These are phyloP conservation scores for Thera britannica DNA, from an alignment of 2,888 invertebrate species.

Conservation along the genomic window DNA sequence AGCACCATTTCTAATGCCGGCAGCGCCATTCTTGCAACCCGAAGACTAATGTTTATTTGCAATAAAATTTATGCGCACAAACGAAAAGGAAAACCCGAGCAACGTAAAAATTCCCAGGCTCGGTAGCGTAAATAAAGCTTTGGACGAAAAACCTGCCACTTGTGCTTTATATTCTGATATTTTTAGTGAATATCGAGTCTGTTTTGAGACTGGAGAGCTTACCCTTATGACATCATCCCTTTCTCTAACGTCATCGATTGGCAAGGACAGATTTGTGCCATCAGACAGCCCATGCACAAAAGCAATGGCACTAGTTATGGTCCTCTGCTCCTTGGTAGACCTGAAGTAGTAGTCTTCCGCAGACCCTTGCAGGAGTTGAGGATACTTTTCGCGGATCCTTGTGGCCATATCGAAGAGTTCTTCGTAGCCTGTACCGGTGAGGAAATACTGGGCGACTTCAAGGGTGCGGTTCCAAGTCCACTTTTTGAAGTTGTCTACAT, in stretches of 20 bases:
- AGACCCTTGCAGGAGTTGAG: slow-evolving; percentile 73
- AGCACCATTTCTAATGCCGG: too few species aligned
- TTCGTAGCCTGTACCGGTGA: slow-evolving; percentile 86
- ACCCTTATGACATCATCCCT: slow-evolving; percentile 70
- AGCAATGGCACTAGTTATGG: slow-evolving; percentile 85
- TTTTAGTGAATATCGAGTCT: too few species aligned
- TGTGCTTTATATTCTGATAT: too few species aligned
- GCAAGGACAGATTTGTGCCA: slow-evolving; percentile 52
- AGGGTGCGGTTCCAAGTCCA: slow-evolving; percentile 88
- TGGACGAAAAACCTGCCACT: too few species aligned
- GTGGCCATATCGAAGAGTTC: slow-evolving; percentile 87
- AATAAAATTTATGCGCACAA: too few species aligned
- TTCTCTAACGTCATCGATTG: slow-evolving; percentile 52
- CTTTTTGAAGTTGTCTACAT: slow-evolving; percentile 86
- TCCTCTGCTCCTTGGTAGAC: slow-evolving; percentile 85
- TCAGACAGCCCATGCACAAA: slow-evolving; percentile 84
- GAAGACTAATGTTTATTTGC: too few species aligned
- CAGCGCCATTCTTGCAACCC: too few species aligned
- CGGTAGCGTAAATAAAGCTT: too few species aligned
- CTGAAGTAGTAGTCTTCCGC: slow-evolving; percentile 84
- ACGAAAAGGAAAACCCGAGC: too few species aligned
- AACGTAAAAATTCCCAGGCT: too few species aligned
- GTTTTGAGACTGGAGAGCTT: slow-evolving; percentile 34
- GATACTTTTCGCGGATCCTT: slow-evolving; percentile 62
- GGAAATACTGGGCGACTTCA: slow-evolving; percentile 78